phyloP scores from a whole-genome alignment of 2,888 invertebrate species.

The Drosophila borealis region DNA sequence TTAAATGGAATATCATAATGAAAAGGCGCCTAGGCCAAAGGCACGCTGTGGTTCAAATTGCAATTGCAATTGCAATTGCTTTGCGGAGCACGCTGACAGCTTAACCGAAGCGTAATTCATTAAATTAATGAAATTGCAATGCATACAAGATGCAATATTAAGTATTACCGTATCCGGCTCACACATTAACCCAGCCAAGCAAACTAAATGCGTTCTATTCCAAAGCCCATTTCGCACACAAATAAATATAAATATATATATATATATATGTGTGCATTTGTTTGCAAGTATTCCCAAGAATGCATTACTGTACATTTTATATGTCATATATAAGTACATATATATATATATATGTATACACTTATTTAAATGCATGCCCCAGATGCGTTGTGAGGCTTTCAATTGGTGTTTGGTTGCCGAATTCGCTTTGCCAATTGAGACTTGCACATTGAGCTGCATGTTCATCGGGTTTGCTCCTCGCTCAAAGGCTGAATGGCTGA shows the following conservation, averaged over 20 bases:
- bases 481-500: neutral
- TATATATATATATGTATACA: neutral
- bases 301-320: conserved; percentile 4
- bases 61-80: conserved; percentile 25
- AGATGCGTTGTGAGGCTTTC: neutral
- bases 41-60: conserved; percentile 8
- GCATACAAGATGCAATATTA: conserved; percentile 15
- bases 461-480: neutral
- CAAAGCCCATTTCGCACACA: neutral
- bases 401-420: conserved; percentile 3
- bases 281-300: conserved; percentile 1
- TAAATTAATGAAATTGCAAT: conserved; percentile 70
- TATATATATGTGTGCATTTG: neutral
- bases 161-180: neutral
- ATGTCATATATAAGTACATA: neutral
- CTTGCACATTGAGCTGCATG: neutral
- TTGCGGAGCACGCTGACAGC: conserved; percentile 24
- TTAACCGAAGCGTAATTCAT: conserved; percentile 61
- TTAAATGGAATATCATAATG: conserved; percentile 59
- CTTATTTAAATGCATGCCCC: neutral
- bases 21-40: conserved; percentile 29
- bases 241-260: neutral
- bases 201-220: conserved; percentile 9
- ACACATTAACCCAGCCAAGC: neutral
- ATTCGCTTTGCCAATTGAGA: neutral